A percentile compares a stretch with the other conserved stretches of the same genome.
These are phyloP conservation scores for human DNA, from an alignment of 2,113 vertebrate genomes.

Conservation along the genomic window GRCh38 chr2:41953001-41953500, in stretches of 20 bases:
- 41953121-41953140: not conserved
- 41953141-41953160: not conserved
- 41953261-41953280: not conserved
- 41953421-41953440: not conserved
- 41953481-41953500: not conserved
- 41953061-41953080: slow-evolving; percentile 5
- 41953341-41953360: not conserved
- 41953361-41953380: not conserved
- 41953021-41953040: slow-evolving; percentile 64
- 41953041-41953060: slow-evolving; percentile 12
- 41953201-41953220: not conserved
- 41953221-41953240: not conserved
- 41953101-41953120: not conserved
- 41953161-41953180: not conserved
- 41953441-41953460: not conserved
- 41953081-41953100: not conserved
- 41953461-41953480: not conserved
- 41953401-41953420: not conserved
- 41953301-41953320: not conserved
- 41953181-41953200: not conserved
- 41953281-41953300: not conserved
- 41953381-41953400: not conserved
- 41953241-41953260: not conserved
- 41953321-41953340: not conserved
- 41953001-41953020: slow-evolving; percentile 42